phyloP scores from a whole-genome alignment of 2,113 vertebrate genomes.

The Sisor rabdophorus region DNA sequence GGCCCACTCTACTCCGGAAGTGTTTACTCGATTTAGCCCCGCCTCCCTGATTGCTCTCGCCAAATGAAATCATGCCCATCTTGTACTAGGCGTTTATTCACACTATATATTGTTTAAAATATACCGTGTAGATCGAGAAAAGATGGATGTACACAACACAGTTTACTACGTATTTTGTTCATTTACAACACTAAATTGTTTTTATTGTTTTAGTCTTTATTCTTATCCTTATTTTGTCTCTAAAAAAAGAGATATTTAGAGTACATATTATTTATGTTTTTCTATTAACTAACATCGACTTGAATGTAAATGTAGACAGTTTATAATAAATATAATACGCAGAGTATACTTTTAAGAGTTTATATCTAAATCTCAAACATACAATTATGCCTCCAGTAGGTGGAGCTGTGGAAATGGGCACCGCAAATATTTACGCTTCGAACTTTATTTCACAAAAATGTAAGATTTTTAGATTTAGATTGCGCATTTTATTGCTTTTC shows the following conservation, averaged over 20 bases:
- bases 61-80: background rate
- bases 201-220: background rate
- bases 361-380: background rate
- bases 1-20: conserved; percentile 31
- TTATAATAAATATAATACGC: background rate
- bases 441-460: background rate
- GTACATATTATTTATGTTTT: background rate
- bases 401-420: background rate
- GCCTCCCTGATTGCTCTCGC: background rate
- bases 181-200: background rate
- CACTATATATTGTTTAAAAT: background rate
- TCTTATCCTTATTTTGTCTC: background rate
- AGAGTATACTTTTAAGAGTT: background rate
- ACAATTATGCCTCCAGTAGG: background rate
- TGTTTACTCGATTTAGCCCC: conserved; percentile 7
- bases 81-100: background rate
- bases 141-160: background rate
- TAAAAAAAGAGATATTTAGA: background rate
- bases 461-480: background rate
- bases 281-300: background rate
- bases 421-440: background rate
- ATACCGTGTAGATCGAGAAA: background rate
- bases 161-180: background rate
- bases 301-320: background rate
- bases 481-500: background rate